Percentiles rank a stretch among this genome's conserved stretches.
Conservation (phyloP, 2,113 vertebrate species). For the Vidua chalybeata region DNA sequence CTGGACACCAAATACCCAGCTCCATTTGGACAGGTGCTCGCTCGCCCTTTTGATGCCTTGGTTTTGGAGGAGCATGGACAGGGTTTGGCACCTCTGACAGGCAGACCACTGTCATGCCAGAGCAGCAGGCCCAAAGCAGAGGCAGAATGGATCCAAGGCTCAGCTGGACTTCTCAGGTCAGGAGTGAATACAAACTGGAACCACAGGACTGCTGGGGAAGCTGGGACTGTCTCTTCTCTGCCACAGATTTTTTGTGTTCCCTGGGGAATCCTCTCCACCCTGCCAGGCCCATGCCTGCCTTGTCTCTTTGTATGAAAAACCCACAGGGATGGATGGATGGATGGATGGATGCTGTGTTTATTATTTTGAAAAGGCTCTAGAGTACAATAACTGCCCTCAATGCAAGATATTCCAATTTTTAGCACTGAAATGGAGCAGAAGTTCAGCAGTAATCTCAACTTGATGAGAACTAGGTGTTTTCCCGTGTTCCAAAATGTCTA, state of each 20-base stretch:
- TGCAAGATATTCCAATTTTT: neutral
- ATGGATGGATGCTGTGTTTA: neutral
- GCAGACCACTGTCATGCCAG: neutral
- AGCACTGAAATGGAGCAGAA: neutral
- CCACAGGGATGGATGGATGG: neutral
- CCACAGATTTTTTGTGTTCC: neutral
- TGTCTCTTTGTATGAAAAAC: neutral
- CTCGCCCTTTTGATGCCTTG: accelerated
- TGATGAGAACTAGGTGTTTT: neutral
- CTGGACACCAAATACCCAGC: neutral
- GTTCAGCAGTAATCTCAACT: neutral
- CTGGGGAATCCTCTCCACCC: neutral
- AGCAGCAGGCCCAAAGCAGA: neutral
- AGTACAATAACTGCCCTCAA: neutral
- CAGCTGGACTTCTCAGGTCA: neutral
- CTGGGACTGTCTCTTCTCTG: neutral
- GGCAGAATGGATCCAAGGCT: neutral
- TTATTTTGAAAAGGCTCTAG: neutral
- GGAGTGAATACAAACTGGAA: neutral
- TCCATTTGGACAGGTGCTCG: neutral
- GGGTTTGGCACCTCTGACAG: neutral
- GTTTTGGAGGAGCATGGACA: neutral
- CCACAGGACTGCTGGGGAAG: too few relatives aligned
- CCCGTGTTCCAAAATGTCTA: neutral
- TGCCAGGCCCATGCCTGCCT: neutral